These are phyloP conservation scores for Copsychus sechellarum DNA, from an alignment of 2,113 vertebrate genomes.

Conservation along the genomic window DNA sequence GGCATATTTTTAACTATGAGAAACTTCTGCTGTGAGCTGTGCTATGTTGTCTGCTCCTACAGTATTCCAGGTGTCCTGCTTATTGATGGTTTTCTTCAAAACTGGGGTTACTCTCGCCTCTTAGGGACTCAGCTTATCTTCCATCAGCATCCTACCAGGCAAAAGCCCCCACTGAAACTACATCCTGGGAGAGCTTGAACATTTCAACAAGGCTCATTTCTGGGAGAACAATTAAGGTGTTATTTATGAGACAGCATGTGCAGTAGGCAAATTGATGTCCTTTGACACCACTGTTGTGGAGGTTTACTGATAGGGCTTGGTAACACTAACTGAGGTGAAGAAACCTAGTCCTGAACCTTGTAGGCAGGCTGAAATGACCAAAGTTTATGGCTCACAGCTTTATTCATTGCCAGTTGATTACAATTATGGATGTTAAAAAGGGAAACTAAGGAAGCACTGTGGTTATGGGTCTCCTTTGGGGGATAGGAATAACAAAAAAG, in stretches of 20 bases:
- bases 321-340: not conserved
- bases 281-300: not conserved
- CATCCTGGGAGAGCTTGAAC: not conserved
- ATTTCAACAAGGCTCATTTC: not conserved
- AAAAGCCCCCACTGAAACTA: not conserved
- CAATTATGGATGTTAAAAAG: not conserved
- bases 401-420: not conserved
- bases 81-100: not conserved
- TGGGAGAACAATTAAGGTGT: not conserved
- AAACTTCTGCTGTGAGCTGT: not conserved
- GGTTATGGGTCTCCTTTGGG: not conserved
- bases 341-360: not conserved
- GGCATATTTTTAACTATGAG: not conserved
- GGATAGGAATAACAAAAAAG: not conserved
- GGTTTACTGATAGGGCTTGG: not conserved
- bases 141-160: not conserved
- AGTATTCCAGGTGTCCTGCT: not conserved
- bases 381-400: not conserved
- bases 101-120: not conserved
- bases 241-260: not conserved
- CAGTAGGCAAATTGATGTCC: not conserved
- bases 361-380: not conserved
- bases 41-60: accelerated
- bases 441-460: not conserved
- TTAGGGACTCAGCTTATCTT: accelerated